Conservation (phyloP, 2,113 vertebrate species). For the Sus scrofa region DNA sequence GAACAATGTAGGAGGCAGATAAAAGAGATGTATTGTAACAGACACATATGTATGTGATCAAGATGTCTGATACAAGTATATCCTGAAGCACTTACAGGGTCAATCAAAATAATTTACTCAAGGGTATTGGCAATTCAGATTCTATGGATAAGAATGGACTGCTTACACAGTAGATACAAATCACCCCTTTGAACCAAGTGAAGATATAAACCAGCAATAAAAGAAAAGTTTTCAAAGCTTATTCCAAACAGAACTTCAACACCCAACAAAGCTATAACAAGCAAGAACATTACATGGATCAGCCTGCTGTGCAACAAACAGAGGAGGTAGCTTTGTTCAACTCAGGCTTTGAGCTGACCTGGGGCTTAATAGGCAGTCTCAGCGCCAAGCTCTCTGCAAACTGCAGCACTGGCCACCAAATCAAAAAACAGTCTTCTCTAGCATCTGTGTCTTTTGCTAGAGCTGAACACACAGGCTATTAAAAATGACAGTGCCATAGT, state of each 20-base stretch:
- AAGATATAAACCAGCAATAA: slow-evolving; percentile 3
- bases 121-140: not conserved
- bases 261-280: not conserved
- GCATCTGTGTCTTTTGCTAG: not conserved
- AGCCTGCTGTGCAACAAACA: not conserved
- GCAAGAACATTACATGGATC: not conserved
- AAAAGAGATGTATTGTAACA: not conserved
- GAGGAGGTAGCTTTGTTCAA: not conserved
- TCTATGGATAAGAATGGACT: not conserved
- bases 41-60: not conserved
- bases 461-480: not conserved
- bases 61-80: not conserved
- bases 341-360: not conserved
- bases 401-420: not conserved
- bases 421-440: not conserved
- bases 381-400: not conserved
- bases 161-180: not conserved
- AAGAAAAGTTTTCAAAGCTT: slow-evolving; percentile 38
- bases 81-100: not conserved
- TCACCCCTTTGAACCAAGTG: not conserved
- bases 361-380: not conserved
- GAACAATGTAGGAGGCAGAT: not conserved
- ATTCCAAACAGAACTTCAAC: not conserved
- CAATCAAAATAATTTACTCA: not conserved
- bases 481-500: not conserved